Evolutionary conservation across 2,797 vertebrate genomes (phyloP).

Genomic region (Discoglossus pictus): DNA sequence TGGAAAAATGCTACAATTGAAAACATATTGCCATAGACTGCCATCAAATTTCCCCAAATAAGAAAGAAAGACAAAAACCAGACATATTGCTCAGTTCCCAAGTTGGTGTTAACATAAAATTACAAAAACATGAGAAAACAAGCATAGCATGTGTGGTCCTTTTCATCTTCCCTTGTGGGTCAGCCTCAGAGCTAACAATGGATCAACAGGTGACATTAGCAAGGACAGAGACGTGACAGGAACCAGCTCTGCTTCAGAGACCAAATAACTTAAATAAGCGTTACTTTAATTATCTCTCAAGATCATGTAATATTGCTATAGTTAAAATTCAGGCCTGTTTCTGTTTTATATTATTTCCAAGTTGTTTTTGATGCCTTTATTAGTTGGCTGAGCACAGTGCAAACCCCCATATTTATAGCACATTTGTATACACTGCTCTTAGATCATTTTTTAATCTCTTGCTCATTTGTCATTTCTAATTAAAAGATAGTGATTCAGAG

Average conservation of each 20-base stretch:
- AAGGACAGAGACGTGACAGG: conserved; percentile 39
- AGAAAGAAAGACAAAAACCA: conserved; percentile 43
- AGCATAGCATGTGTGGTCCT: conserved; percentile 49
- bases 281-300: conserved; percentile 2
- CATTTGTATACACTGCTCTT: background rate
- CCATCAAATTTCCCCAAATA: conserved; percentile 48
- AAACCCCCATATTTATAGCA: background rate
- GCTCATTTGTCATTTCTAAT: background rate
- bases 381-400: no score
- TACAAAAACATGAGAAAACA: conserved; percentile 52
- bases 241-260: conserved; percentile 9
- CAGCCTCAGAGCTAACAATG: conserved; percentile 38
- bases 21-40: conserved; percentile 48
- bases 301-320: background rate
- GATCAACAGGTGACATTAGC: conserved; percentile 49
- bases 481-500: no score
- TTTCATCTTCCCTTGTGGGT: conserved; percentile 44
- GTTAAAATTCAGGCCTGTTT: background rate
- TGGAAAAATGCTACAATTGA: conserved; percentile 46
- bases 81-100: conserved; percentile 49
- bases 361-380: background rate
- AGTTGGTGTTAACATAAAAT: conserved; percentile 51
- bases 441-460: background rate
- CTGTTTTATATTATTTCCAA: conserved; percentile 14
- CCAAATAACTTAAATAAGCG: conserved; percentile 4